phyloP scores from a whole-genome alignment of 1,140 invertebrate species.

The Procambarus virginalis region DNA sequence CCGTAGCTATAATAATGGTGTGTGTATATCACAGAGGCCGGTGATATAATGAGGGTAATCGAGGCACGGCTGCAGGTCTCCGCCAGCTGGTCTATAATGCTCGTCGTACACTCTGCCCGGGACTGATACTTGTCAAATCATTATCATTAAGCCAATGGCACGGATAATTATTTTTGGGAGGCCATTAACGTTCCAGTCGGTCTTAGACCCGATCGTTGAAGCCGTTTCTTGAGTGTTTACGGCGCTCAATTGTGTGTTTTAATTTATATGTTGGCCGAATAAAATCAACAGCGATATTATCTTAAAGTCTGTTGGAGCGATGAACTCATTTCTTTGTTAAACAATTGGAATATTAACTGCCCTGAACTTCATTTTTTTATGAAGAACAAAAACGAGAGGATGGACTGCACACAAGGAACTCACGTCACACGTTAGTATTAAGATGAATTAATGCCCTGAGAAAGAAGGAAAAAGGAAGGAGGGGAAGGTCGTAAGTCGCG shows the following conservation, averaged over 20 bases:
- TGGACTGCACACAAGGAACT: not conserved
- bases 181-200: not conserved
- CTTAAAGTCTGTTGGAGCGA: not conserved
- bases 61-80: not conserved
- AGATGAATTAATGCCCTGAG: constrained; percentile 14
- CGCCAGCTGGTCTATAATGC: constrained; percentile 14
- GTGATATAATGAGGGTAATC: constrained; percentile 28
- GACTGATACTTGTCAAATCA: constrained; percentile 42
- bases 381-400: not conserved
- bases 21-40: not conserved
- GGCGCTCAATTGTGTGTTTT: not conserved
- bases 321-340: not conserved
- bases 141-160: constrained; percentile 44
- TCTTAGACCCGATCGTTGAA: not conserved
- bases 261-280: not conserved
- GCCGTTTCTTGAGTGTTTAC: not conserved
- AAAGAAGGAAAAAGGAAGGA: not conserved
- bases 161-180: constrained; percentile 25
- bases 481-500: not conserved
- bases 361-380: not conserved
- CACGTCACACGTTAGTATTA: not conserved
- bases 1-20: not conserved
- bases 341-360: not conserved
- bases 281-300: not conserved
- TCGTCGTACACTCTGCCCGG: not conserved